A percentile compares a stretch with the other conserved stretches of the same genome.
Conservation (phyloP, 2,113 vertebrate species). For the Nematolebias whitei region DNA sequence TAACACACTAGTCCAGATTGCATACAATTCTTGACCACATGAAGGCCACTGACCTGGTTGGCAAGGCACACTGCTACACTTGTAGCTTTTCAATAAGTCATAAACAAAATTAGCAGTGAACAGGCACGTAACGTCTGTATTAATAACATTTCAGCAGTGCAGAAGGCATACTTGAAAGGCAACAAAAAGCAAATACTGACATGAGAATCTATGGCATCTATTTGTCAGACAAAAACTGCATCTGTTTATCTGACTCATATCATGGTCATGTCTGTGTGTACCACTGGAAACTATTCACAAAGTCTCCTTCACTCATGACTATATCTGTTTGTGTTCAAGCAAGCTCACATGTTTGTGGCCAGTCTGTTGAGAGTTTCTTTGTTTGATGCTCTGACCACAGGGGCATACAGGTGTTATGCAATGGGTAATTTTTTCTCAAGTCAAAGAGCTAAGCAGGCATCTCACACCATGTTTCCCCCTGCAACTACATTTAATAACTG, state of each 20-base stretch:
- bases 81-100: slow-evolving; percentile 33
- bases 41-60: slow-evolving; percentile 46
- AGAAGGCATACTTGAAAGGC: slow-evolving; percentile 40
- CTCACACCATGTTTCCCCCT: too few species aligned
- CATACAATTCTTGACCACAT: slow-evolving; percentile 33
- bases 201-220: slow-evolving; percentile 57
- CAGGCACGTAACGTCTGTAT: slow-evolving; percentile 32
- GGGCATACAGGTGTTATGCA: slow-evolving; percentile 22
- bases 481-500: too few species aligned
- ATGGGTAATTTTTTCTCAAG: too few species aligned
- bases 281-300: slow-evolving; percentile 67
- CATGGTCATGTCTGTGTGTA: slow-evolving; percentile 52
- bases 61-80: slow-evolving; percentile 27
- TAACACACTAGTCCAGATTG: slow-evolving; percentile 10
- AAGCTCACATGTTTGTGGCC: slow-evolving; percentile 1
- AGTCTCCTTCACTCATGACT: slow-evolving; percentile 35
- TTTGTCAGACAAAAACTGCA: slow-evolving; percentile 64
- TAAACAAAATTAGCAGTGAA: slow-evolving; percentile 43
- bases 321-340: slow-evolving; percentile 18
- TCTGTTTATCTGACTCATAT: slow-evolving; percentile 65
- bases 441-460: too few species aligned
- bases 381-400: slow-evolving; percentile 7
- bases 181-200: slow-evolving; percentile 51
- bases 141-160: slow-evolving; percentile 24
- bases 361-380: slow-evolving; percentile 13